A percentile compares a stretch with the other conserved stretches of the same genome.
These are phyloP conservation scores for Amphipyra berbera DNA, from an alignment of 2,888 invertebrate species.

Conservation along the genomic window DNA sequence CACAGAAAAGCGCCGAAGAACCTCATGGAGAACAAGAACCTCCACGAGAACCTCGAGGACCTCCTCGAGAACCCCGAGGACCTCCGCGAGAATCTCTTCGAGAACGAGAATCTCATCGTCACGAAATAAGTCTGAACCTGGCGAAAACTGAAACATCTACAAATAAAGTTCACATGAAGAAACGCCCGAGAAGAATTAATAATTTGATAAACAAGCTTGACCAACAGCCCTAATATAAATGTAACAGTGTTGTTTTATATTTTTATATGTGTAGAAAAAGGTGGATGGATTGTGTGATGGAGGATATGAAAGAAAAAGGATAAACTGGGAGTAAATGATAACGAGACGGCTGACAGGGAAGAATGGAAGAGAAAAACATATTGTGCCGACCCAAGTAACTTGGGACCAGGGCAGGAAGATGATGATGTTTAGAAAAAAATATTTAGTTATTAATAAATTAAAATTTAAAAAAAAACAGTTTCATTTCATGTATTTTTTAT, in stretches of 20 bases:
- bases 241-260: constrained; percentile 35
- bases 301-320: no score
- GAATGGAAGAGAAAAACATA: no score
- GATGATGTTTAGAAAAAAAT: constrained; percentile 1
- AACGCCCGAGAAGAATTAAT: constrained; percentile 31
- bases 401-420: no score
- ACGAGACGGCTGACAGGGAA: no score
- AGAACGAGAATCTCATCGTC: background rate
- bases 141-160: background rate
- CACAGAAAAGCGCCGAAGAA: background rate
- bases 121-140: constrained; percentile 3
- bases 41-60: no score
- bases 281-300: no score
- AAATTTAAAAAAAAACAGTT: background rate
- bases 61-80: no score
- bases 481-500: no score
- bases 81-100: no score
- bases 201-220: constrained; percentile 7
- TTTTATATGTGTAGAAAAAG: constrained; percentile 28
- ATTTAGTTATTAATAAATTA: constrained; percentile 4
- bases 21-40: background rate
- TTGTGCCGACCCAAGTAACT: no score
- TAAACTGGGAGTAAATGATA: no score
- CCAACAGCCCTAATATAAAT: background rate
- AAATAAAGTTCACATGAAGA: constrained; percentile 4